Base-by-base conservation (phyloP, 2,113 vertebrate genomes). In the Halichoeres trimaculatus region DNA sequence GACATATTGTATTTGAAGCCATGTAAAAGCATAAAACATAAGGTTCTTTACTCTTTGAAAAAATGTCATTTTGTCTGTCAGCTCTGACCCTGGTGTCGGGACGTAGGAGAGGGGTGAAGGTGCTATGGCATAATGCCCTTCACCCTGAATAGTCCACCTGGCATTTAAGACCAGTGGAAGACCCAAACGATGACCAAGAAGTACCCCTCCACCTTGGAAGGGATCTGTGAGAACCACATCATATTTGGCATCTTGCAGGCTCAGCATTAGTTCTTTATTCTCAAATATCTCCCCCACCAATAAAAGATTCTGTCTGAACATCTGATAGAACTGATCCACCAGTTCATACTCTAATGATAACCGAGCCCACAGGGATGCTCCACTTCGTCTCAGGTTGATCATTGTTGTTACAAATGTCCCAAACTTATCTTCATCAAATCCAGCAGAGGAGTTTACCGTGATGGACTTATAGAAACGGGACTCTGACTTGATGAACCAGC, bases 21-120 rank as follows among this genome's bases (percentile, higher is more conserved):
- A 0, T 0, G 61, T 59, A 5, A 90, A 81, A 1, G 85, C 8
- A 51, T 35, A 82, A 0, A 8, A 36, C 0, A 90, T 2, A 0
- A 85, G 0, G 48, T 92, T 92, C 10, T 81, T 63, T 1, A 90
- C 0, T 10, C 89, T 56, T 2, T 89, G 20, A 0, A 1, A 0
- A 36, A 92, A 90, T 0, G 73, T 92, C 88, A 92, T 92, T 40
- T 74, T 84, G 65, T 92, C 88, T 3, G 80, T 84, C 62, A 91
- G 45, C 45, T 86, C 59, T 43, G 68, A 0, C 16, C 17, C 30
- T 10, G 81, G 19, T 43, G 63, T 22, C 0, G 90, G 90, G 0
- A 90, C 22, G 34, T 90, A 92, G 0, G 90, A 90, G 0, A 92
- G 5, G 0, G 90, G 90, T 0, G 81, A 76, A 8, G 78, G 90